Conservation (phyloP, 2,888 invertebrate genomes). For the Psococerastis gibbosa region DNA sequence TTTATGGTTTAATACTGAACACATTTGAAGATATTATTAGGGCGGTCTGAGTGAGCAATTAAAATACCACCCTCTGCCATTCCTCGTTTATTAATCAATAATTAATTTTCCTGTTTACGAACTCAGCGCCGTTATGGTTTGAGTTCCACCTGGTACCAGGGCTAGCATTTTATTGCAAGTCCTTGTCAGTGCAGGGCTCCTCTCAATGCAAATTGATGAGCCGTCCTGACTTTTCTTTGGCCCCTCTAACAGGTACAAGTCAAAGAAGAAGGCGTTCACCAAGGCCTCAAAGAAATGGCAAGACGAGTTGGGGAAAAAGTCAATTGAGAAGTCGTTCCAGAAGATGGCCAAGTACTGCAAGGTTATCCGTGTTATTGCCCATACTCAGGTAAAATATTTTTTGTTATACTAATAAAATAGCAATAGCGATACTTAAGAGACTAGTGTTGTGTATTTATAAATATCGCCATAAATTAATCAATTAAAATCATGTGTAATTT, state of each 20-base stretch:
- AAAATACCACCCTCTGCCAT: no score
- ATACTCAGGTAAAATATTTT: slow-evolving; percentile 70
- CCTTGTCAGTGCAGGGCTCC: slow-evolving; percentile 17
- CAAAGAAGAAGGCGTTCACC: slow-evolving; percentile 99
- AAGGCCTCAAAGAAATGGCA: slow-evolving; percentile 98
- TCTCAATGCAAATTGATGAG: slow-evolving; percentile 18
- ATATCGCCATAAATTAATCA: neutral
- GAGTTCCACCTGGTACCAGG: neutral
- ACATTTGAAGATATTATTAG: slow-evolving; percentile 27
- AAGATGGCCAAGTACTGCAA: slow-evolving; percentile 98
- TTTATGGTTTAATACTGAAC: slow-evolving; percentile 15
- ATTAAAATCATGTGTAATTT: neutral
- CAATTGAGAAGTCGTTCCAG: slow-evolving; percentile 90
- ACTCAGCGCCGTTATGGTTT: neutral
- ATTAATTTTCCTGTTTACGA: no score
- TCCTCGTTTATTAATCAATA: no score
- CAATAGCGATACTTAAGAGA: slow-evolving; percentile 10
- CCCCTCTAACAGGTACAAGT: slow-evolving; percentile 99
- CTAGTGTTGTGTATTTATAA: no score
- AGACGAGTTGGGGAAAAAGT: slow-evolving; percentile 89
- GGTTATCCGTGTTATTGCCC: slow-evolving; percentile 87
- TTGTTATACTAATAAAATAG: no score
- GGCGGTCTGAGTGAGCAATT: slow-evolving; percentile 27
- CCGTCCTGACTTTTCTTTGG: neutral
- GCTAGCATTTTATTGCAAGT: neutral